Conservation (phyloP, 1,140 invertebrate species). For the Semibalanus balanoides region DNA sequence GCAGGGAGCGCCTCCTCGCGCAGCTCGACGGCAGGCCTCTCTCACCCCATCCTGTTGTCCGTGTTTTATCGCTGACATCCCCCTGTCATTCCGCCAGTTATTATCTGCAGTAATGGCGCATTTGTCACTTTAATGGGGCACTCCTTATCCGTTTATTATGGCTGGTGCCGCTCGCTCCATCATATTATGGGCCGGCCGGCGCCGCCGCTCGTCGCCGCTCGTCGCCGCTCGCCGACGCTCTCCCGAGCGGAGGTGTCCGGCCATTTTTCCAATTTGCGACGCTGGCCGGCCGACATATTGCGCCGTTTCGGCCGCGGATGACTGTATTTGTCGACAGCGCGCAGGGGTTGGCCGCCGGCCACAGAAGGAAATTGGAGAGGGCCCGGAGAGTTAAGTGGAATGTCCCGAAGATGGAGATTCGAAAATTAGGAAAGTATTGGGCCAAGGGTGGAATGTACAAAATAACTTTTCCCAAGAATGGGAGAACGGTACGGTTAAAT, state of each 20-base stretch:
- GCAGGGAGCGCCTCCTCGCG: not conserved
- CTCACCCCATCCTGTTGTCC: not conserved
- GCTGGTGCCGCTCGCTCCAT: not conserved
- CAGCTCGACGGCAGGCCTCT: too few species aligned
- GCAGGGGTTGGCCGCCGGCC: not conserved
- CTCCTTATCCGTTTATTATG: constrained; percentile 1
- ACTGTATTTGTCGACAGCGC: not conserved
- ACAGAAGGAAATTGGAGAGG: not conserved
- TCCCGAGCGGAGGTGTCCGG: not conserved
- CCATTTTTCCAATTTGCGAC: not conserved
- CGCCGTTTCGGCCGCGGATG: not conserved
- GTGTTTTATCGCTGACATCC: not conserved
- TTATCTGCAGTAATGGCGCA: not conserved
- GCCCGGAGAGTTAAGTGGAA: too few species aligned
- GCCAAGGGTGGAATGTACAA: too few species aligned
- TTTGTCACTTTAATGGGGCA: not conserved
- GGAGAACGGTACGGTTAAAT: too few species aligned
- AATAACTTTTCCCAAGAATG: too few species aligned
- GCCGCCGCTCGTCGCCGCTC: not conserved
- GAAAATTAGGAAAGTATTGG: too few species aligned
- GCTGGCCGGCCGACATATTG: not conserved
- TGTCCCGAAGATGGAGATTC: too few species aligned
- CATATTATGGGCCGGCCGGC: not conserved
- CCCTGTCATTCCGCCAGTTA: not conserved
- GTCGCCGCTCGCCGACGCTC: not conserved